Evolutionary conservation across 2,888 invertebrate genomes (phyloP).

Genomic region (Pachliopta kotzebuea): DNA sequence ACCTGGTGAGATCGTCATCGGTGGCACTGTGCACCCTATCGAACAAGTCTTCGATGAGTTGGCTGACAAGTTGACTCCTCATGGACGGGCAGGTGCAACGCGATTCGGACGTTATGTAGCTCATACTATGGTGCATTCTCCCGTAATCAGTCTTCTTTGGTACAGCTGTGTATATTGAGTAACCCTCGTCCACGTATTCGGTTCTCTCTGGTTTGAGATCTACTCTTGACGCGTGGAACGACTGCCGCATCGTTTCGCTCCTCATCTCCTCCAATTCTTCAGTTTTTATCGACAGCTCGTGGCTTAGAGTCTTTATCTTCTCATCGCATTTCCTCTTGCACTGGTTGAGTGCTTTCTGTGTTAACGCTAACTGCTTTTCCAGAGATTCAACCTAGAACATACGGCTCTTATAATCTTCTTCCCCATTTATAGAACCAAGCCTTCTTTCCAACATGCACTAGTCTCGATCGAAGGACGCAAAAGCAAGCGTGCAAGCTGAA

Average conservation of each 20-base stretch:
- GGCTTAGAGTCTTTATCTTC: conserved; percentile 78
- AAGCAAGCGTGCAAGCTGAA: conserved; percentile 47
- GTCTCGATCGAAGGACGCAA: conserved; percentile 41
- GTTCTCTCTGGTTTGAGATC: conserved; percentile 71
- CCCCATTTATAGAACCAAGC: conserved; percentile 64
- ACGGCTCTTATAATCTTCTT: conserved; percentile 66
- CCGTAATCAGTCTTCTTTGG: conserved; percentile 73
- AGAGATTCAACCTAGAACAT: conserved; percentile 80
- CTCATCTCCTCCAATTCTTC: conserved; percentile 74
- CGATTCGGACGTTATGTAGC: conserved; percentile 65
- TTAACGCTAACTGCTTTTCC: conserved; percentile 78
- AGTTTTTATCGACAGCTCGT: conserved; percentile 79
- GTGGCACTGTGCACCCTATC: conserved; percentile 67
- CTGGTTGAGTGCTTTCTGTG: conserved; percentile 77
- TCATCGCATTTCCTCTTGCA: conserved; percentile 78
- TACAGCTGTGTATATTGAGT: conserved; percentile 71
- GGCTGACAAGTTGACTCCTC: conserved; percentile 72
- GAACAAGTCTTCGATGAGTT: conserved; percentile 71
- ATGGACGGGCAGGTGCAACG: conserved; percentile 72
- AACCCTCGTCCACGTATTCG: conserved; percentile 73
- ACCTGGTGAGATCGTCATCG: conserved; percentile 65
- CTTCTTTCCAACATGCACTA: conserved; percentile 55
- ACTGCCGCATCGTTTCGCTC: conserved; percentile 68
- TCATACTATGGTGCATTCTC: conserved; percentile 75
- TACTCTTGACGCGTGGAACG: conserved; percentile 66